These are phyloP conservation scores for Aleiodes leptofemur DNA, from an alignment of 2,888 invertebrate species.

Conservation along the genomic window DNA sequence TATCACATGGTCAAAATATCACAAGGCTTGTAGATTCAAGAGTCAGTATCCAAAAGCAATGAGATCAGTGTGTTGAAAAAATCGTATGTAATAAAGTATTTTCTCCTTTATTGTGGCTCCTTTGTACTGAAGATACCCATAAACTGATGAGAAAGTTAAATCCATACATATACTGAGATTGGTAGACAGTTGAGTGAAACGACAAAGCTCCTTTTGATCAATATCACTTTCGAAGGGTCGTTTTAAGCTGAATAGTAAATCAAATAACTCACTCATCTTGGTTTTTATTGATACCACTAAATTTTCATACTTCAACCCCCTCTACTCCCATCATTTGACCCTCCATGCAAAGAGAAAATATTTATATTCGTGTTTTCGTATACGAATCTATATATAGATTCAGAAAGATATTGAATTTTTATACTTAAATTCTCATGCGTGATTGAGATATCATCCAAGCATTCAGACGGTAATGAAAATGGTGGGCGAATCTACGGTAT, in stretches of 20 bases:
- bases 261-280: slow-evolving; percentile 28
- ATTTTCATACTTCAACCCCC: slow-evolving; percentile 24
- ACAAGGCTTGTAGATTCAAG: too few relatives aligned
- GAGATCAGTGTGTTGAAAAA: slow-evolving; percentile 22
- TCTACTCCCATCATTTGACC: too few relatives aligned
- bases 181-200: slow-evolving; percentile 24
- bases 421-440: not conserved
- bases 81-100: slow-evolving; percentile 49
- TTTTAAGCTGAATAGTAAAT: slow-evolving; percentile 32
- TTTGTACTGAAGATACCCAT: slow-evolving; percentile 32
- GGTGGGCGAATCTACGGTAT: too few relatives aligned
- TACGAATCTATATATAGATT: not conserved
- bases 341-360: not conserved
- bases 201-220: slow-evolving; percentile 27
- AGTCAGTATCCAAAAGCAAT: too few relatives aligned
- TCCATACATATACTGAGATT: slow-evolving; percentile 12
- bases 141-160: slow-evolving; percentile 19
- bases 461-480: too few relatives aligned
- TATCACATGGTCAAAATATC: too few relatives aligned
- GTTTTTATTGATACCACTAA: slow-evolving; percentile 29
- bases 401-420: slow-evolving; percentile 21
- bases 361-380: not conserved
- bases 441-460: not conserved
- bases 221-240: not conserved
- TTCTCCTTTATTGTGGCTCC: slow-evolving; percentile 20